phyloP scores from a whole-genome alignment of 2,888 invertebrate species.

The Aphodius sticticus region DNA sequence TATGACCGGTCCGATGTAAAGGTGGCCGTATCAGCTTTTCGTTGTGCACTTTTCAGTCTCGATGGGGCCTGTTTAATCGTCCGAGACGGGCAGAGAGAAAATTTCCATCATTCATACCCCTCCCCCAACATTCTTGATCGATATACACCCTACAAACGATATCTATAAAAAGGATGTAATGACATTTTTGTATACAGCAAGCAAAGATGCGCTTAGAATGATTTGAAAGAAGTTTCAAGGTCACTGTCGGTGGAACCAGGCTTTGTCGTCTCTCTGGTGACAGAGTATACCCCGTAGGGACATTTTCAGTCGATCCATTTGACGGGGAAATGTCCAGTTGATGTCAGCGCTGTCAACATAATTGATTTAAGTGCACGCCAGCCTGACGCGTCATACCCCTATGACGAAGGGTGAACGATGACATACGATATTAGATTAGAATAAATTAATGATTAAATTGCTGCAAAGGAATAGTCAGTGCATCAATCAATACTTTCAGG shows the following conservation, averaged over 20 bases:
- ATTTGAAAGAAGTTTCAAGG: no score
- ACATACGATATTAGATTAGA: constrained; percentile 5
- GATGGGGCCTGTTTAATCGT: neutral
- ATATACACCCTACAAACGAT: neutral
- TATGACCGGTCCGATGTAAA: neutral
- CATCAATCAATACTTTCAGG: neutral
- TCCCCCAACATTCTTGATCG: neutral
- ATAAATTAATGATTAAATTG: neutral
- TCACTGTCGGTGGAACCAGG: no score
- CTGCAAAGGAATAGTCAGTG: neutral
- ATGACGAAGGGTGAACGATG: constrained; percentile 10
- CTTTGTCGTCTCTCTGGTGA: no score
- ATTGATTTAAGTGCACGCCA: neutral
- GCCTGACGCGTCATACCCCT: neutral
- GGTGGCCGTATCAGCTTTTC: neutral
- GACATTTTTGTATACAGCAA: neutral
- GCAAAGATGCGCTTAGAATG: neutral
- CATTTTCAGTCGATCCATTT: no score
- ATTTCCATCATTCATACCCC: constrained; percentile 4
- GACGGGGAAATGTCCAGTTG: no score
- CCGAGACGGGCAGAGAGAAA: neutral
- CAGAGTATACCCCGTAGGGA: no score
- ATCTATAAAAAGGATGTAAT: neutral
- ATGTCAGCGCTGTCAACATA: neutral
- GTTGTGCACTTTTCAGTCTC: constrained; percentile 4